Evolutionary conservation across 1,140 invertebrate species (phyloP).

Genomic region (Theocolax elegans): DNA sequence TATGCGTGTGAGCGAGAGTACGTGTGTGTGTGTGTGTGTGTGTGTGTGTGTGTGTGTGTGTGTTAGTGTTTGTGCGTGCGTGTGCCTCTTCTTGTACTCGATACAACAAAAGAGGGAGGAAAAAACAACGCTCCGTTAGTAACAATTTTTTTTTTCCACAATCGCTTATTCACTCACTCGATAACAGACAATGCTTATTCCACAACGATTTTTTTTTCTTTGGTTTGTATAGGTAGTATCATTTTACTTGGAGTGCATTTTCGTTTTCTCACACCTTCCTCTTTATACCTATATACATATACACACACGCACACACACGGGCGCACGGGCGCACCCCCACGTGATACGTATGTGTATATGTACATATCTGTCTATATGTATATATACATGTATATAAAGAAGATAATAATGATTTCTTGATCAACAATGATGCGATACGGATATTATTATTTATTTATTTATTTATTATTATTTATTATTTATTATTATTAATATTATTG

Average conservation of each 20-base stretch:
- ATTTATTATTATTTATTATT: too few relatives aligned
- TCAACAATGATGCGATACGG: too few relatives aligned
- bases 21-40: not conserved
- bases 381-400: not conserved
- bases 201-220: conserved; percentile 38
- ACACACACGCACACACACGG: conserved; percentile 1
- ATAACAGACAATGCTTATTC: conserved; percentile 19
- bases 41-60: too few relatives aligned
- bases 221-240: too few relatives aligned
- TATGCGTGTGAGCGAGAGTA: too few relatives aligned
- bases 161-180: conserved; percentile 5
- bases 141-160: not conserved
- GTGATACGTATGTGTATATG: not conserved
- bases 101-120: not conserved
- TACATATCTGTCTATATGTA: not conserved
- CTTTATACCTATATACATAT: too few relatives aligned
- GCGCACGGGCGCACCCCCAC: not conserved
- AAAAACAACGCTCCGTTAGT: not conserved
- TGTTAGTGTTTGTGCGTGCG: not conserved
- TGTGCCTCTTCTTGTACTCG: not conserved
- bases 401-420: too few relatives aligned
- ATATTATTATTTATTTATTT: too few relatives aligned
- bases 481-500: too few relatives aligned
- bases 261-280: too few relatives aligned
- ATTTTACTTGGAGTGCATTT: conserved; percentile 1